Percentiles rank a stretch among this genome's conserved stretches.
Conservation (phyloP, 2,888 invertebrate genomes). For the Melikaiella ostensackeni region DNA sequence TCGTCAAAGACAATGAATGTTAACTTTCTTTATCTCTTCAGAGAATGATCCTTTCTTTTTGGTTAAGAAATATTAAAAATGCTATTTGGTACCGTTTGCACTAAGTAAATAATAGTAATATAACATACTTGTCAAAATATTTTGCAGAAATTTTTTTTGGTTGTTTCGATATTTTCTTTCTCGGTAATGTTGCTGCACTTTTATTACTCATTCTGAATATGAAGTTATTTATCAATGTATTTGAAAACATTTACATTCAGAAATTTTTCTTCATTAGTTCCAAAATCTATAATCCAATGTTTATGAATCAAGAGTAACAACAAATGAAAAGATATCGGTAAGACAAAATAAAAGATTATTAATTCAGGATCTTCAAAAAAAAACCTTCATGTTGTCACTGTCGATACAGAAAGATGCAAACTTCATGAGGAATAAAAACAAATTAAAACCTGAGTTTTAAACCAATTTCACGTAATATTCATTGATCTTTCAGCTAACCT, state of each 20-base stretch:
- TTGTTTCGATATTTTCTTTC: constrained; percentile 53
- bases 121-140: constrained; percentile 60
- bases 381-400: neutral
- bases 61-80: neutral
- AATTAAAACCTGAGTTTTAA: neutral
- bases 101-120: neutral
- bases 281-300: neutral
- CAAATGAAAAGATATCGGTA: neutral
- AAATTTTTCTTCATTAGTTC: constrained; percentile 52
- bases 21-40: neutral
- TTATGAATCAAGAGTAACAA: neutral
- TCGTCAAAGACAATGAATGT: neutral
- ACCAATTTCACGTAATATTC: neutral
- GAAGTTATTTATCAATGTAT: constrained; percentile 50
- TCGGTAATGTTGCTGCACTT: constrained; percentile 43
- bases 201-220: constrained; percentile 59
- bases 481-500: too few species aligned
- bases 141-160: constrained; percentile 47
- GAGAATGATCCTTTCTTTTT: neutral
- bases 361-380: neutral
- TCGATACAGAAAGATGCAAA: constrained; percentile 8
- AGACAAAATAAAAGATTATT: constrained; percentile 5
- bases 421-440: constrained; percentile 1
- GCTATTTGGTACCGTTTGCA: neutral
- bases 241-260: constrained; percentile 58